Percentiles rank a stretch among this genome's conserved stretches.
phyloP scores from a whole-genome alignment of 2,113 vertebrate species.

The Diadophis punctatus region DNA sequence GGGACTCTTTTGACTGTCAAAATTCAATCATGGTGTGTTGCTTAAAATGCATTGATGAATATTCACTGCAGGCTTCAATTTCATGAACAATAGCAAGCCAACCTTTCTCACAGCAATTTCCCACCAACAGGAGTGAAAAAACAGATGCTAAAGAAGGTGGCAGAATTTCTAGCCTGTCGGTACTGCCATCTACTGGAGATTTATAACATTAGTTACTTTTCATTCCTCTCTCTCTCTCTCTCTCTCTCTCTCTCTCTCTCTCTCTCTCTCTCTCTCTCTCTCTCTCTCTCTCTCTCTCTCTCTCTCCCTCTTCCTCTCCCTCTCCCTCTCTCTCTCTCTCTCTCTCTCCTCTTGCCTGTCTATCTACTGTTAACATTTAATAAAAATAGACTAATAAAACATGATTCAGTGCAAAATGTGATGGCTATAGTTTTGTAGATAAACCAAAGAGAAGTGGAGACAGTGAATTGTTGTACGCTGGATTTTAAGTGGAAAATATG shows the following conservation, averaged over 20 bases:
- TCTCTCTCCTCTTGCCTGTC: neutral
- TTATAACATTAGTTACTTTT: neutral
- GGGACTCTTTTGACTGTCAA: neutral
- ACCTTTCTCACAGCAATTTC: neutral
- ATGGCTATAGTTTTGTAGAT: constrained; percentile 27
- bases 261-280: neutral
- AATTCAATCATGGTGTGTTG: neutral
- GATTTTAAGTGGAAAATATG: constrained; percentile 36
- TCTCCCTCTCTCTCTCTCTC: no score
- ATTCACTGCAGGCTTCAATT: neutral
- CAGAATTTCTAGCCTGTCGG: neutral
- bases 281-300: no score
- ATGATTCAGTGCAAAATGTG: constrained; percentile 23
- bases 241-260: neutral
- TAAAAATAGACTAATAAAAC: constrained; percentile 28
- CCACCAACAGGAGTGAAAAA: neutral
- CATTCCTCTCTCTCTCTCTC: neutral
- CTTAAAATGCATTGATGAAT: neutral
- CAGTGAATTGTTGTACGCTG: constrained; percentile 21
- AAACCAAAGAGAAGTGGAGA: constrained; percentile 52
- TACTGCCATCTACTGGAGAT: neutral
- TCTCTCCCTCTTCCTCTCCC: no score
- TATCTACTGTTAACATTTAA: neutral
- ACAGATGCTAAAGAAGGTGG: neutral
- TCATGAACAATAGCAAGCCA: neutral